phyloP scores from a whole-genome alignment of 2,113 vertebrate species.

The Thinocorus orbignyianus region DNA sequence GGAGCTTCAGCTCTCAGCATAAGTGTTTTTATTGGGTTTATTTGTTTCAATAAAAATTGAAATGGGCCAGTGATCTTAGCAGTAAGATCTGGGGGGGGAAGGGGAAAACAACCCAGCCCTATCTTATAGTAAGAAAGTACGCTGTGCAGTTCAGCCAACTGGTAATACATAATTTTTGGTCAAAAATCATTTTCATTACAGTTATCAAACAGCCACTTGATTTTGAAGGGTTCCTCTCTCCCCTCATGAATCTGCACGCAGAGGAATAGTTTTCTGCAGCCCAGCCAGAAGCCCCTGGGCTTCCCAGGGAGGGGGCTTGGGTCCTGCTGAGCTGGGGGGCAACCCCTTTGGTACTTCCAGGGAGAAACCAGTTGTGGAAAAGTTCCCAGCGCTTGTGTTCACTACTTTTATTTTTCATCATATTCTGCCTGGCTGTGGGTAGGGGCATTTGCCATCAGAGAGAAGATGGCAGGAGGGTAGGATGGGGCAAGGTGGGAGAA shows the following conservation, averaged over 20 bases:
- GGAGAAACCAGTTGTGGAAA: neutral
- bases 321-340: neutral
- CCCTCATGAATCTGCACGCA: neutral
- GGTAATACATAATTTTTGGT: constrained; percentile 55
- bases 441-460: neutral
- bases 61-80: constrained; percentile 74
- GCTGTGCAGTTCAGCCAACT: constrained; percentile 29
- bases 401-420: neutral
- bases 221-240: neutral
- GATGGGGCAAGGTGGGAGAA: neutral
- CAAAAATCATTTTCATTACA: constrained; percentile 57
- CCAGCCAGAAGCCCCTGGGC: neutral
- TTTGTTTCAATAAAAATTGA: constrained; percentile 86
- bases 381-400: neutral
- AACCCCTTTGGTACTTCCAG: neutral
- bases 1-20: constrained; percentile 69
- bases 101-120: constrained; percentile 6
- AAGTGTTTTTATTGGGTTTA: constrained; percentile 85
- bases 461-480: neutral
- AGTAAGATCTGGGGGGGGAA: neutral
- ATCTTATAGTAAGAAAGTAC: constrained; percentile 52
- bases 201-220: neutral
- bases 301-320: neutral
- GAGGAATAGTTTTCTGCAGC: neutral
- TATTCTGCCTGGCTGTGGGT: neutral